Percentiles rank a stretch among this genome's conserved stretches.
Conservation (phyloP, 2,113 vertebrate genomes). For the Alectura lathami region DNA sequence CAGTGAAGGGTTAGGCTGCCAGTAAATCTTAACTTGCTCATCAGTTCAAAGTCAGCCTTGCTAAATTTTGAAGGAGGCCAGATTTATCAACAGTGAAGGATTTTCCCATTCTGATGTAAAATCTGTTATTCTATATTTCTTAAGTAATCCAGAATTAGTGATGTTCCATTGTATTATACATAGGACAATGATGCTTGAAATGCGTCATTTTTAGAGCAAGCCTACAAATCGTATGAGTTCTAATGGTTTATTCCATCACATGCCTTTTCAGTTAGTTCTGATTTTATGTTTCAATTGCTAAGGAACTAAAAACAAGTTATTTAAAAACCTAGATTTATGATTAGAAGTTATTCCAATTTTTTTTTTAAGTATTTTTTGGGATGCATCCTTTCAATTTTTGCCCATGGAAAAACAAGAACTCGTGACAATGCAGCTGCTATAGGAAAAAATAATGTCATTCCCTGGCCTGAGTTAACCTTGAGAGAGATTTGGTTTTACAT, state of each 20-base stretch:
- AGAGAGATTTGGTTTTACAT: not conserved
- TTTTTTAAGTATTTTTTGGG: not conserved
- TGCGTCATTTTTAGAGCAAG: not conserved
- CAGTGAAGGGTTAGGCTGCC: not conserved
- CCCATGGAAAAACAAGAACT: not conserved
- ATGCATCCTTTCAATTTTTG: not conserved
- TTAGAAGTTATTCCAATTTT: not conserved
- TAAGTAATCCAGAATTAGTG: not conserved
- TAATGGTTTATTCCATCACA: not conserved
- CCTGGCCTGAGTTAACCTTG: not conserved
- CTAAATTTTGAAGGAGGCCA: not conserved
- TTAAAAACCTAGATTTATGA: not conserved
- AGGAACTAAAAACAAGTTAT: not conserved
- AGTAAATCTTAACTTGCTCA: not conserved
- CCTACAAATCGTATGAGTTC: not conserved
- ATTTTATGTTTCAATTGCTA: conserved; percentile 10
- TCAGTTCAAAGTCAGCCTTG: not conserved
- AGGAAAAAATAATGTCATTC: not conserved
- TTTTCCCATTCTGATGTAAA: not conserved
- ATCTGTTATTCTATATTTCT: not conserved
- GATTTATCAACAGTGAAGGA: not conserved
- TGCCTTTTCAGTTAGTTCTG: conserved; percentile 13
- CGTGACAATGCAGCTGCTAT: not conserved
- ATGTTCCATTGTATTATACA: not conserved
- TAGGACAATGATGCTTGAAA: not conserved